A percentile compares a stretch with the other conserved stretches of the same genome.
These are phyloP conservation scores for Geopemphigus sp. DNA, from an alignment of 1,140 invertebrate species.

Conservation along the genomic window DNA sequence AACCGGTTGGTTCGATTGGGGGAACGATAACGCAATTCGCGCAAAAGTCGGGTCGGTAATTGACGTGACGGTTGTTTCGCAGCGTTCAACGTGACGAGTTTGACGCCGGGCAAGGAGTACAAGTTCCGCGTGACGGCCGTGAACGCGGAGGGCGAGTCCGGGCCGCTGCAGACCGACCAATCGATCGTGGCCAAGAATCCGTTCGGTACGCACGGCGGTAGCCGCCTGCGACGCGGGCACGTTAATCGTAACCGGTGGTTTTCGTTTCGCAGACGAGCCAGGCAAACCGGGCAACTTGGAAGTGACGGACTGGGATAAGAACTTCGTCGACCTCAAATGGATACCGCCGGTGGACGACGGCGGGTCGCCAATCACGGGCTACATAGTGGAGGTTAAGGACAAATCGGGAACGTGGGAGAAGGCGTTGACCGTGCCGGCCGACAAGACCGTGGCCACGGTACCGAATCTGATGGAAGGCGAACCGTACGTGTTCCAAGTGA, in stretches of 20 bases:
- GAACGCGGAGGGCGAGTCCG: slow-evolving; percentile 94
- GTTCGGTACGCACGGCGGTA: slow-evolving; percentile 69
- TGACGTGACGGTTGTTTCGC: slow-evolving; percentile 53
- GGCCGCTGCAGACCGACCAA: slow-evolving; percentile 82
- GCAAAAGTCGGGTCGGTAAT: background rate
- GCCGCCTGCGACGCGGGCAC: no score
- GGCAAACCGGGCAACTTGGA: slow-evolving; percentile 86
- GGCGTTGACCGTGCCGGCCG: slow-evolving; percentile 76
- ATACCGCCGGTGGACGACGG: slow-evolving; percentile 76
- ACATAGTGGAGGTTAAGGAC: slow-evolving; percentile 89
- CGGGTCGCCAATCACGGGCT: slow-evolving; percentile 81
- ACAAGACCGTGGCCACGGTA: slow-evolving; percentile 78
- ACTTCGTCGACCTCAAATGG: slow-evolving; percentile 89
- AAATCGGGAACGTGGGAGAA: slow-evolving; percentile 92
- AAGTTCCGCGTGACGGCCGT: slow-evolving; percentile 94
- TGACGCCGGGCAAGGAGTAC: slow-evolving; percentile 88
- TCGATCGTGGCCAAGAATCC: slow-evolving; percentile 94
- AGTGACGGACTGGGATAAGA: slow-evolving; percentile 94
- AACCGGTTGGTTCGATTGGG: slow-evolving; percentile 60
- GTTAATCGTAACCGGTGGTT: no score
- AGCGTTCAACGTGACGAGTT: slow-evolving; percentile 77
- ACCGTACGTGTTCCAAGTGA: slow-evolving; percentile 85
- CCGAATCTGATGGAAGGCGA: slow-evolving; percentile 87
- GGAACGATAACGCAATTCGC: no score
- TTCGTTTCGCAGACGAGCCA: slow-evolving; percentile 75